phyloP scores from a whole-genome alignment of 2,113 vertebrate species.

The Rafetus swinhoei region DNA sequence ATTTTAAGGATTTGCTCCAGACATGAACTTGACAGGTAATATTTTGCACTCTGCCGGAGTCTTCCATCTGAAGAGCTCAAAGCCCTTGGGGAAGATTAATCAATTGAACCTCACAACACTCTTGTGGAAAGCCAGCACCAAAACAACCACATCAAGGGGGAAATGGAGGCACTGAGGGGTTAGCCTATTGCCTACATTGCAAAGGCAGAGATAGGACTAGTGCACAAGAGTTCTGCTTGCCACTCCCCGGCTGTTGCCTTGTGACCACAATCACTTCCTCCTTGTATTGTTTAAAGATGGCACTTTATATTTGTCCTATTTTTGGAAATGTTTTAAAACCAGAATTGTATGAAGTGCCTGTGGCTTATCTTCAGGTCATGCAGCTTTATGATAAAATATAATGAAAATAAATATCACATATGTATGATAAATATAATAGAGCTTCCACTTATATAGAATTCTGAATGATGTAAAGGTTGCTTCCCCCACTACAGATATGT shows the following conservation, averaged over 20 bases:
- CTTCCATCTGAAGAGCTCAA: slow-evolving; percentile 53
- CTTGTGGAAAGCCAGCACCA: neutral
- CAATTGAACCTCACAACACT: neutral
- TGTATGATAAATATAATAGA: neutral
- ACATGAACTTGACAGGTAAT: slow-evolving; percentile 35
- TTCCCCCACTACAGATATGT: neutral
- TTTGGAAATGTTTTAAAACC: neutral
- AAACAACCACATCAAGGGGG: neutral
- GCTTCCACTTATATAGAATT: neutral
- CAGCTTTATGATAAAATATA: neutral
- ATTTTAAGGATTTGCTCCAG: slow-evolving; percentile 62
- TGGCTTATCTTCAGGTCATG: neutral
- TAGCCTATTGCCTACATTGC: neutral
- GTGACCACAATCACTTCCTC: neutral
- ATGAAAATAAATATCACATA: neutral
- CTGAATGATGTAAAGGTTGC: neutral
- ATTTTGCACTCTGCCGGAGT: slow-evolving; percentile 12
- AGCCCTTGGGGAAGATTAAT: slow-evolving; percentile 34
- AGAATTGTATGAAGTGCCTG: neutral
- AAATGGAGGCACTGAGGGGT: neutral
- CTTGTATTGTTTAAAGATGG: neutral
- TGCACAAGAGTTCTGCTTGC: neutral
- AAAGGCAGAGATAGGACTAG: neutral
- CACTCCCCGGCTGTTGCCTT: neutral
- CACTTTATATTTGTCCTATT: neutral